Evolutionary conservation across 2,113 vertebrate genomes (phyloP), one percentile per base, ranked within the genome.

Genomic region (Phaethornis superciliosus): DNA sequence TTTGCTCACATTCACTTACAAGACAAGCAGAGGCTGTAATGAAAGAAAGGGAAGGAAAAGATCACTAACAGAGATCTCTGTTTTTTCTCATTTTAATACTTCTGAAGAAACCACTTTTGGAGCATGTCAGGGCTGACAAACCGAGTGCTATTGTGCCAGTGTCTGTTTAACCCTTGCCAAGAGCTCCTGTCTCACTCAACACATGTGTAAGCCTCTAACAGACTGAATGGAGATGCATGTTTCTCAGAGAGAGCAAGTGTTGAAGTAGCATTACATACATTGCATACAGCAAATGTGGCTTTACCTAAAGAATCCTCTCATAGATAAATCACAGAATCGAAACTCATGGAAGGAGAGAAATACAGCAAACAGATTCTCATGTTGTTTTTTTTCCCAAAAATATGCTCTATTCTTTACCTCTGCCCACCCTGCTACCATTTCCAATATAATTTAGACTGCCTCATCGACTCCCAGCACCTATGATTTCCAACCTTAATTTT

Each of bases 1-100:
- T 97, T 95, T 91, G 58, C 56, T 79, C 4, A 2, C 70, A 94
- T 90, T 96, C 95, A 94, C 93, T 96, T 86, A 95, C 58, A 81
- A 94, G 91, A 95, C 70, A 92, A 95, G 72, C 32, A 88, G 40
- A 88, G 71, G 85, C 71, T 83, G 15, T 4, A 62, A 47, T 37
- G 54, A 90, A 93, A 85, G 56, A n/a, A 94, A 47, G 16, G 75
- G 44, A 67, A 77, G 51, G 33, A 75, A 83, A 64, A 11, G 27
- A 42, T 30, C 23, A 8, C 23, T 44, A 70, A 51, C 28, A 67
- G 1, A 69, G 35, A 72, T 37, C 47, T 92, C 49, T 15, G 52
- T n/a, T 85, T 77, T 77, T 65, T n/a, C 55, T 83, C 71, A 77
- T 15, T 62, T 69, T 62, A 69, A 80, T 68, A 32, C 20, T 74